Conservation (phyloP, 2,113 vertebrate genomes). For the Varanus salvator region DNA sequence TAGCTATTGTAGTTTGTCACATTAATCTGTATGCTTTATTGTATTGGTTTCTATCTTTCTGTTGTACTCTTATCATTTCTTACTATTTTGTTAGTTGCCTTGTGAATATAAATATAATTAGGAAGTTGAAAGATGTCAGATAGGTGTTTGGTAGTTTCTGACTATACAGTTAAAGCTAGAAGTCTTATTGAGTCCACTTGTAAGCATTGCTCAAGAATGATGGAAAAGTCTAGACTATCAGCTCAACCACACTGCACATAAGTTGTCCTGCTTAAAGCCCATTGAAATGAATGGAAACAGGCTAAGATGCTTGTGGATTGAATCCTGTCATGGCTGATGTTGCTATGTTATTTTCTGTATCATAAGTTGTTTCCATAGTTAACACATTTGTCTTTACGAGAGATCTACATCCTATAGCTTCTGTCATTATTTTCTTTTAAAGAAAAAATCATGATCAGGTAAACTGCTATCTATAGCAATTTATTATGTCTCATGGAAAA, state of each 20-base stretch:
- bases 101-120: background rate
- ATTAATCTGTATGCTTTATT: background rate
- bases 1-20: background rate
- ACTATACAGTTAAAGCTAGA: background rate
- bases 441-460: too few species aligned
- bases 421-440: too few species aligned
- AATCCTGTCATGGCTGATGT: background rate
- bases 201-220: background rate
- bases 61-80: background rate
- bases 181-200: background rate
- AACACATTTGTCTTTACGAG: conserved; percentile 4
- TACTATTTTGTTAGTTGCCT: background rate
- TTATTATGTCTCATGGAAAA: too few species aligned
- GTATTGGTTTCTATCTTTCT: too few species aligned
- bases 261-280: background rate
- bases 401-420: background rate
- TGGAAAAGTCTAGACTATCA: background rate
- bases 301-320: background rate
- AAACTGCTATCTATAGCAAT: background rate
- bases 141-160: background rate
- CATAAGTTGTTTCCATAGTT: background rate
- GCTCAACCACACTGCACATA: background rate
- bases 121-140: background rate
- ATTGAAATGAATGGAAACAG: background rate
- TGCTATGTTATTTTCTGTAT: background rate